Percentiles rank a stretch among this genome's conserved stretches.
Conservation (phyloP, 1,140 invertebrate species). For the Atta texana region DNA sequence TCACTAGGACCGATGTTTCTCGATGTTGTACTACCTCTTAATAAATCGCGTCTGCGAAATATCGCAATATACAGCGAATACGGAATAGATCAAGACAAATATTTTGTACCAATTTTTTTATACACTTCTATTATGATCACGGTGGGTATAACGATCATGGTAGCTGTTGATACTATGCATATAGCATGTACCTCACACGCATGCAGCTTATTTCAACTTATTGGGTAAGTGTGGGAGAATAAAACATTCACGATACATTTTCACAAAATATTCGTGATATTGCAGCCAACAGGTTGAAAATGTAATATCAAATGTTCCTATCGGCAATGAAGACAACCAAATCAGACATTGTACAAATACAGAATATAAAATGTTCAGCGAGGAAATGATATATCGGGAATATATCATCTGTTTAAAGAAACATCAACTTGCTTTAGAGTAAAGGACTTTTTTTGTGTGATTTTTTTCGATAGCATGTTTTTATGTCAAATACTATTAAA, state of each 20-base stretch:
- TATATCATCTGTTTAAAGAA: slow-evolving; percentile 43
- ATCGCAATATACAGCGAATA: slow-evolving; percentile 9
- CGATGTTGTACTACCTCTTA: slow-evolving; percentile 33
- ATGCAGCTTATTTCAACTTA: slow-evolving; percentile 30
- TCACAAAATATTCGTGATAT: not conserved
- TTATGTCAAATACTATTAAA: not conserved
- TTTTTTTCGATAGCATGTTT: not conserved
- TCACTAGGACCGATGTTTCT: slow-evolving; percentile 22
- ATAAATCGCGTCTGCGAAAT: slow-evolving; percentile 6
- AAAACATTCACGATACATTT: not conserved
- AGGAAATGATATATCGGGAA: slow-evolving; percentile 35
- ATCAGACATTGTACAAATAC: not conserved
- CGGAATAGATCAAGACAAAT: slow-evolving; percentile 20
- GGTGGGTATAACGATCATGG: slow-evolving; percentile 5
- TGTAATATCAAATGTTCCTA: not conserved
- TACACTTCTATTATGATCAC: not conserved
- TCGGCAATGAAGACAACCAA: not conserved
- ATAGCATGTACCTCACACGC: slow-evolving; percentile 30
- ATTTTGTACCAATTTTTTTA: slow-evolving; percentile 5
- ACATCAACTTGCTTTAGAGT: slow-evolving; percentile 52
- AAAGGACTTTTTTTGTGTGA: not conserved
- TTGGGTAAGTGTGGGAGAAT: slow-evolving; percentile 19
- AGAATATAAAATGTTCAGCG: not conserved
- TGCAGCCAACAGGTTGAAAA: slow-evolving; percentile 28
- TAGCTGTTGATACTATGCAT: slow-evolving; percentile 35